A percentile compares a stretch with the other conserved stretches of the same genome.
phyloP scores from a whole-genome alignment of 2,888 invertebrate species.

The Scaptodrosophila latifasciaeformis region DNA sequence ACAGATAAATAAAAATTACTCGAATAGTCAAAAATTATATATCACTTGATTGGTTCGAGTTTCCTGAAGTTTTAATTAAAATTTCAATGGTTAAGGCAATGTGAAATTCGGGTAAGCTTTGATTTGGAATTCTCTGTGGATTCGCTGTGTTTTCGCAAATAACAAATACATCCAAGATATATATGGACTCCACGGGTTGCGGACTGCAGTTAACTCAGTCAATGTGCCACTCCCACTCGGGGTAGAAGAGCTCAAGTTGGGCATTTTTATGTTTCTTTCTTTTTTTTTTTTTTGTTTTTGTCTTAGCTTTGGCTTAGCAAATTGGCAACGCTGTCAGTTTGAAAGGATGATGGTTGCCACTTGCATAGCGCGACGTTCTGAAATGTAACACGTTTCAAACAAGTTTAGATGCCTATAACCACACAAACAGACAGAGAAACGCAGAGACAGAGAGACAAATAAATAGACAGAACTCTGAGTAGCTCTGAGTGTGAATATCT shows the following conservation, averaged over 20 bases:
- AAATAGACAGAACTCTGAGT: background rate
- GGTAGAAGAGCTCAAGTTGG: conserved; percentile 6
- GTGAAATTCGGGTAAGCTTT: no score
- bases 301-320: conserved; percentile 20
- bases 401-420: conserved; percentile 52
- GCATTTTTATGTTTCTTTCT: background rate
- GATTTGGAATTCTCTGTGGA: no score
- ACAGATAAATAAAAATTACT: no score
- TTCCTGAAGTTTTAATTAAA: no score
- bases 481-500: background rate
- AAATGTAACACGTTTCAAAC: conserved; percentile 68
- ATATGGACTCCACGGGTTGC: no score
- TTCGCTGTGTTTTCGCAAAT: no score
- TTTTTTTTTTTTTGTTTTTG: conserved; percentile 9
- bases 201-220: no score
- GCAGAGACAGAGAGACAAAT: conserved; percentile 19
- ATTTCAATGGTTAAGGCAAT: no score
- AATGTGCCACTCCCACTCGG: conserved; percentile 58
- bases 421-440: no score
- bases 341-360: conserved; percentile 62
- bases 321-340: conserved; percentile 57
- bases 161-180: no score
- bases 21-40: no score
- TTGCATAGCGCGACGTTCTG: conserved; percentile 62
- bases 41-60: no score